Conservation (phyloP, 2,797 vertebrate genomes). For the Sandelia bainsii region DNA sequence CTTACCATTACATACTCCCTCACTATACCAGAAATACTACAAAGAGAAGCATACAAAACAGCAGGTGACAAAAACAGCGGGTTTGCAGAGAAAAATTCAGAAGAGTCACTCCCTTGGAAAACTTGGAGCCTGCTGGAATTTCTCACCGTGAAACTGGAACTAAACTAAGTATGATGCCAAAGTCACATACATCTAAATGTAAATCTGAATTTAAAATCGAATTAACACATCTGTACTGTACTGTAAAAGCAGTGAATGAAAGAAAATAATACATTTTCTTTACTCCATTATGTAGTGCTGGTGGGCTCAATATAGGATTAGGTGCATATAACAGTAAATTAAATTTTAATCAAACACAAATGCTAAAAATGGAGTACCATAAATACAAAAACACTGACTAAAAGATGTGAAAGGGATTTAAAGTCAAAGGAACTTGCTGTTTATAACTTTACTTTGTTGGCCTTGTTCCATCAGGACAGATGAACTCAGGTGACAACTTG, state of each 20-base stretch:
- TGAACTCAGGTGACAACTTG: conserved; percentile 52
- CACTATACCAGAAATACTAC: not conserved
- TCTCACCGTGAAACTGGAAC: not conserved
- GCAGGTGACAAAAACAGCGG: not conserved
- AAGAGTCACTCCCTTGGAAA: not conserved
- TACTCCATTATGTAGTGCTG: not conserved
- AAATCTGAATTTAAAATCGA: too few species aligned
- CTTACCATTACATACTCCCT: not conserved
- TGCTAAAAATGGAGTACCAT: not conserved
- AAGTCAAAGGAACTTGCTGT: not conserved
- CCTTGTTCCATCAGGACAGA: conserved; percentile 37
- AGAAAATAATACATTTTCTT: not conserved
- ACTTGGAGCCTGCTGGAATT: not conserved
- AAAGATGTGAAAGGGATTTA: not conserved
- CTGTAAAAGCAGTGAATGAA: too few species aligned
- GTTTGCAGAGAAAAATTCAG: not conserved
- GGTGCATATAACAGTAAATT: not conserved
- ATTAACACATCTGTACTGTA: too few species aligned
- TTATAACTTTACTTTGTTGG: conserved; percentile 14
- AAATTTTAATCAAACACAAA: conserved; percentile 13
- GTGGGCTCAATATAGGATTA: not conserved
- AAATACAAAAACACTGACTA: not conserved
- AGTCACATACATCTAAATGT: too few species aligned
- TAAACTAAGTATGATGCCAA: too few species aligned
- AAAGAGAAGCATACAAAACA: not conserved